A percentile compares a stretch with the other conserved stretches of the same genome.
phyloP scores from a whole-genome alignment of 2,888 invertebrate species.

The Idaea biselata region DNA sequence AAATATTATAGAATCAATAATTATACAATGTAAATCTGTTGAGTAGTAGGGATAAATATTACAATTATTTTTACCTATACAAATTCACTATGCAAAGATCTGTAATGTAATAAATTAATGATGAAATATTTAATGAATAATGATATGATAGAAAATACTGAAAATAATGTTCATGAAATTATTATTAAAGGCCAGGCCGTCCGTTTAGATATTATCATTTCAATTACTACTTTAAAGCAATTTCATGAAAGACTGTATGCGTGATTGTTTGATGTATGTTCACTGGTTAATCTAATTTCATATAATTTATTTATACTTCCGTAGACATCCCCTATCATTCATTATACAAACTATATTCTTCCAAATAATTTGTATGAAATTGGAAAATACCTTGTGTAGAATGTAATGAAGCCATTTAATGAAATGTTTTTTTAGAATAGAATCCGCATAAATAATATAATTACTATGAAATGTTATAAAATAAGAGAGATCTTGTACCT shows the following conservation, averaged over 20 bases:
- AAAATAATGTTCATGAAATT: conserved; percentile 32
- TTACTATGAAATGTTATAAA: conserved; percentile 47
- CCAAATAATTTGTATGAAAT: conserved; percentile 3
- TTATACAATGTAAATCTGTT: conserved; percentile 15
- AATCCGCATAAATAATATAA: conserved; percentile 13
- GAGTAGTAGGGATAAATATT: conserved; percentile 10
- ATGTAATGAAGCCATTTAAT: conserved; percentile 5
- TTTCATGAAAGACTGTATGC: conserved; percentile 66
- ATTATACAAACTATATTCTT: background rate
- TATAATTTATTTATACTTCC: conserved; percentile 1
- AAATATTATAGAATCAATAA: conserved; percentile 9
- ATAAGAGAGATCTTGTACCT: conserved; percentile 60
- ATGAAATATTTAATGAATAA: conserved; percentile 10
- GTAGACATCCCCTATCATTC: background rate
- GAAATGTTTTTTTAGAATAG: conserved; percentile 7
- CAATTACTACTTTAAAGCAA: conserved; percentile 49
- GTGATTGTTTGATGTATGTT: conserved; percentile 41
- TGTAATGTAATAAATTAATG: conserved; percentile 9
- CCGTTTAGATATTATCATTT: conserved; percentile 52
- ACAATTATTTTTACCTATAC: background rate
- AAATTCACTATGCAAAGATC: conserved; percentile 16
- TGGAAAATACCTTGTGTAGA: background rate
- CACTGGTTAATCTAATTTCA: conserved; percentile 6
- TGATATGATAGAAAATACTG: conserved; percentile 22
- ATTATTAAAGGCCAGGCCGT: conserved; percentile 67